These are phyloP conservation scores for Ceratotherium simum DNA, from an alignment of 2,113 vertebrate genomes.

Conservation along the genomic window DNA sequence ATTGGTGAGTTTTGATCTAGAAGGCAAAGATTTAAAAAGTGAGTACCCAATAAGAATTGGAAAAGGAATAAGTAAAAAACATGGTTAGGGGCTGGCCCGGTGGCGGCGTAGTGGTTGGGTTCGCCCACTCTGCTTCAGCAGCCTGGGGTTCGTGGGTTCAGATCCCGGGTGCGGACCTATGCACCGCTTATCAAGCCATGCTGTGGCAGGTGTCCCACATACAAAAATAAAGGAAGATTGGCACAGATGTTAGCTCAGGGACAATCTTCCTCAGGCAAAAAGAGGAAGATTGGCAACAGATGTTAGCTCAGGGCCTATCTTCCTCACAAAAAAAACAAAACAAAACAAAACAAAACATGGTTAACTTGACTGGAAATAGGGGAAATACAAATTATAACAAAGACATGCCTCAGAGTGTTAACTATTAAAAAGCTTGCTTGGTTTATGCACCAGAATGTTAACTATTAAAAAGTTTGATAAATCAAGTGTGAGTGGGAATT, in stretches of 20 bases:
- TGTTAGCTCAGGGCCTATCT: no score
- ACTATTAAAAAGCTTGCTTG: not conserved
- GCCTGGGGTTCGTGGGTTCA: no score
- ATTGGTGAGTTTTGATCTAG: slow-evolving; percentile 97
- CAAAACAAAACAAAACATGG: not conserved
- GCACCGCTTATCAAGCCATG: no score
- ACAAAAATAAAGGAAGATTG: no score
- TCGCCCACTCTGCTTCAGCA: no score
- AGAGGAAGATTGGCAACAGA: no score
- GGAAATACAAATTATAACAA: slow-evolving; percentile 42
- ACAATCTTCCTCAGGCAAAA: no score
- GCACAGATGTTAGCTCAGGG: no score
- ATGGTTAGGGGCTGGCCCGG: not conserved
- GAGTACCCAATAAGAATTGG: not conserved
- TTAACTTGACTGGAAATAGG: slow-evolving; percentile 24
- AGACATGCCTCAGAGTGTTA: not conserved
- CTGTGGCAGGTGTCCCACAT: no score
- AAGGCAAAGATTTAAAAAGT: slow-evolving; percentile 33
- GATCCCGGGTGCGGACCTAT: no score
- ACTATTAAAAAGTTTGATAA: not conserved
- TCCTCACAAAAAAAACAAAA: no score
- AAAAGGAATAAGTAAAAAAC: slow-evolving; percentile 28
- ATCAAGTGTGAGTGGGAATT: slow-evolving; percentile 26
- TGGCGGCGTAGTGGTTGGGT: no score
- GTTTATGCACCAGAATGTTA: not conserved